Percentiles rank a stretch among this genome's conserved stretches.
Conservation (phyloP, 2,888 invertebrate species). For the Melanostoma mellinum region DNA sequence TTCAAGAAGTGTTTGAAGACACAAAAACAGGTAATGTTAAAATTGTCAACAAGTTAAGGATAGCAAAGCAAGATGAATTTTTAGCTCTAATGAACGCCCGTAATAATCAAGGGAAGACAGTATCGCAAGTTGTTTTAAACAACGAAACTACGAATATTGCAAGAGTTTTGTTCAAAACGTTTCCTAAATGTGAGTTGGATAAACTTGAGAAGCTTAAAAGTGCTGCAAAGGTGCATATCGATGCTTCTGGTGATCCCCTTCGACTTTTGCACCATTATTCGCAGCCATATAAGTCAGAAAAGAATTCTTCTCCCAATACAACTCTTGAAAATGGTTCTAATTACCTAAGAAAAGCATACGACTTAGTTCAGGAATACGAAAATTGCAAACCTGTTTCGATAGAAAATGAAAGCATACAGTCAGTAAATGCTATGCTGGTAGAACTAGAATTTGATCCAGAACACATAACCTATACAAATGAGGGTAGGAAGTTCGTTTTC, state of each 20-base stretch:
- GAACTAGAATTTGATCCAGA: constrained; percentile 4
- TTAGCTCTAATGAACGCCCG: constrained; percentile 24
- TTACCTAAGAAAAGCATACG: neutral
- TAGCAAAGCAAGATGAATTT: constrained; percentile 20
- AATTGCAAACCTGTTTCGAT: too few relatives aligned
- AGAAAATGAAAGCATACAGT: too few relatives aligned
- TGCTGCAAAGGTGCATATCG: neutral
- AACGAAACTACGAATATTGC: constrained; percentile 1
- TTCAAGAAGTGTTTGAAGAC: constrained; percentile 7
- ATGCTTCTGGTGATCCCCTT: too few relatives aligned
- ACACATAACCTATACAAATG: neutral
- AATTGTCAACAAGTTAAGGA: constrained; percentile 9
- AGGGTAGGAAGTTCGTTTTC: neutral
- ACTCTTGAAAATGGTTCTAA: neutral
- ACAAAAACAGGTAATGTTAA: constrained; percentile 12
- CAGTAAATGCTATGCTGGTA: neutral
- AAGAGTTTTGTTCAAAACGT: neutral
- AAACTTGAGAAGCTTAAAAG: constrained; percentile 7
- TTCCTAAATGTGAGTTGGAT: constrained; percentile 3
- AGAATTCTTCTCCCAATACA: neutral
- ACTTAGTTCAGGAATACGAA: neutral
- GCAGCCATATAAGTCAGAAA: too few relatives aligned
- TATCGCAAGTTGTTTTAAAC: constrained; percentile 21
- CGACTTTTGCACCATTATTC: too few relatives aligned
- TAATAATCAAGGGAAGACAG: constrained; percentile 26